Evolutionary conservation across 2,888 invertebrate genomes (phyloP).

Genomic region (Aphidius colemani): DNA sequence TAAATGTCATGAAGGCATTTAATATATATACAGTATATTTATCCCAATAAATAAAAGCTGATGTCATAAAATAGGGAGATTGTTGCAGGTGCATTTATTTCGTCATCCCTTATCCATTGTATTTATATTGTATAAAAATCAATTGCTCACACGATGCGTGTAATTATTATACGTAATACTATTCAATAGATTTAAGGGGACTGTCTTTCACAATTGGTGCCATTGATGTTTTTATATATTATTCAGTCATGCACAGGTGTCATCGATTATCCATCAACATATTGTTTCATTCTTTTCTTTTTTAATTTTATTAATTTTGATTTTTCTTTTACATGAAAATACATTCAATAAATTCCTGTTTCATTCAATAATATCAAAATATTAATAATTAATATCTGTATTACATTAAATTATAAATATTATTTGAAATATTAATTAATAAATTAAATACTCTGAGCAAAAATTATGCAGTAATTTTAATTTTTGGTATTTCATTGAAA

Average conservation of each 20-base stretch:
- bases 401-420: no score
- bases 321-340: neutral
- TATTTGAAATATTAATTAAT: no score
- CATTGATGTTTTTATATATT: conserved; percentile 2
- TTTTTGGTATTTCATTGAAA: neutral
- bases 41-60: no score
- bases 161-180: conserved; percentile 4
- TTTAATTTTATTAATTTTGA: neutral
- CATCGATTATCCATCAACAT: no score
- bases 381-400: no score
- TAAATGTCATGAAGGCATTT: no score
- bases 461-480: no score
- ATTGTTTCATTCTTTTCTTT: neutral
- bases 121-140: neutral
- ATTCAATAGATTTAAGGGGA: neutral
- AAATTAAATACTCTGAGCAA: no score
- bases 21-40: no score
- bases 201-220: neutral
- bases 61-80: neutral
- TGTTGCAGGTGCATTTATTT: conserved; percentile 7
- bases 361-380: neutral
- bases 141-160: conserved; percentile 3
- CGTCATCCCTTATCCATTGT: conserved; percentile 6
- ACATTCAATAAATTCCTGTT: neutral
- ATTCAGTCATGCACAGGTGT: conserved; percentile 11